Evolutionary conservation across 2,113 vertebrate species (phyloP).

Genomic region (Rutilus rutilus): DNA sequence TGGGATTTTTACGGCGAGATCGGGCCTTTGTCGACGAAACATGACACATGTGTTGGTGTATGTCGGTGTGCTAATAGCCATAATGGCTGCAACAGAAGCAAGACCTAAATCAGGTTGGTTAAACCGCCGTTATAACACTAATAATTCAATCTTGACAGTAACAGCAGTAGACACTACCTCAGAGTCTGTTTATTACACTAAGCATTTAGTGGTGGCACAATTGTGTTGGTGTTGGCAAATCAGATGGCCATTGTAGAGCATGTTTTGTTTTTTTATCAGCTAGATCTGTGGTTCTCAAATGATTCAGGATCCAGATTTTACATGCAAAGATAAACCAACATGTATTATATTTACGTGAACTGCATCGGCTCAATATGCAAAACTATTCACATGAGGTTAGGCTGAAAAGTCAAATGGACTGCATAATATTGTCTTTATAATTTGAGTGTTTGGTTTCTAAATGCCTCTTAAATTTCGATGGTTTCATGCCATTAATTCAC

Average conservation of each 20-base stretch:
- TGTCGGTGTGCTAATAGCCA: slow-evolving; percentile 71
- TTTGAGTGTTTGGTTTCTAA: neutral
- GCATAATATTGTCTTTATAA: neutral
- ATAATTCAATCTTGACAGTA: neutral
- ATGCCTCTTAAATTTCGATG: neutral
- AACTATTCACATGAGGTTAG: neutral
- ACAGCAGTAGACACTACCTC: slow-evolving; percentile 6
- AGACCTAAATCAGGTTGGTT: slow-evolving; percentile 73
- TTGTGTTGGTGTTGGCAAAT: neutral
- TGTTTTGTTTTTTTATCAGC: neutral
- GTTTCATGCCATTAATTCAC: neutral
- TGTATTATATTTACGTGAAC: neutral
- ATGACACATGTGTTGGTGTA: slow-evolving; percentile 68
- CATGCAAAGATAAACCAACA: neutral
- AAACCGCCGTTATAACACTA: neutral
- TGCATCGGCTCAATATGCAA: neutral
- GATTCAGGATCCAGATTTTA: neutral
- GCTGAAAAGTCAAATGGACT: neutral
- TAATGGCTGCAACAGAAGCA: slow-evolving; percentile 71
- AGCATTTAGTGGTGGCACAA: neutral
- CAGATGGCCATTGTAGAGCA: neutral
- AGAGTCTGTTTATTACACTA: neutral
- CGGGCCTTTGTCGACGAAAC: slow-evolving; percentile 55
- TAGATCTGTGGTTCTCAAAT: neutral
- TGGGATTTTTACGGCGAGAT: slow-evolving; percentile 10